Conservation (phyloP, 2,113 vertebrate genomes). For the Pyrgilauda ruficollis region DNA sequence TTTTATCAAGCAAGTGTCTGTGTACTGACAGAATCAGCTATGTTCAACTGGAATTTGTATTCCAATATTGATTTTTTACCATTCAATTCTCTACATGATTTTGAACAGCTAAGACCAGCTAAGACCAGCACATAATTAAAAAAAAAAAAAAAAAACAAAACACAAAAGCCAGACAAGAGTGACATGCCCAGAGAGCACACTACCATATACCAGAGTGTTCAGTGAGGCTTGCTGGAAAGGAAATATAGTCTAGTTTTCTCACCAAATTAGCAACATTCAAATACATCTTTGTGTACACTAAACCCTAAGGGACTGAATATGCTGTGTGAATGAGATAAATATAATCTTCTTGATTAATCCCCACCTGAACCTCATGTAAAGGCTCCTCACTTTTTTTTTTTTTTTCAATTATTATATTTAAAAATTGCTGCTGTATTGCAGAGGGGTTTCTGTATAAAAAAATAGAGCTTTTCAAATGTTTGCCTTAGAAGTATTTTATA, state of each 20-base stretch:
- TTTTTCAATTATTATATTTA: neutral
- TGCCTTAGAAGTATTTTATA: neutral
- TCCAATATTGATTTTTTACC: neutral
- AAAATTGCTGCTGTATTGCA: neutral
- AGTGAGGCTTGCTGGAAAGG: neutral
- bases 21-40: neutral
- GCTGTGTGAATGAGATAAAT: neutral
- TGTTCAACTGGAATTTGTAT: neutral
- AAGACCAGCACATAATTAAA: neutral
- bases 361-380: neutral
- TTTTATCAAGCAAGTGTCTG: neutral
- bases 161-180: neutral
- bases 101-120: neutral
- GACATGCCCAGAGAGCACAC: neutral
- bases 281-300: neutral
- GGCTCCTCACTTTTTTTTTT: neutral
- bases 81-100: neutral
- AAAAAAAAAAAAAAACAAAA: neutral
- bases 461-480: neutral
- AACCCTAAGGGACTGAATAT: neutral
- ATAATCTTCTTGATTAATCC: neutral
- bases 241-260: neutral
- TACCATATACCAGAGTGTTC: neutral
- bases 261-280: neutral
- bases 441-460: neutral